These are phyloP conservation scores for Tetraneura akinire DNA, from an alignment of 1,140 invertebrate genomes.

Conservation along the genomic window DNA sequence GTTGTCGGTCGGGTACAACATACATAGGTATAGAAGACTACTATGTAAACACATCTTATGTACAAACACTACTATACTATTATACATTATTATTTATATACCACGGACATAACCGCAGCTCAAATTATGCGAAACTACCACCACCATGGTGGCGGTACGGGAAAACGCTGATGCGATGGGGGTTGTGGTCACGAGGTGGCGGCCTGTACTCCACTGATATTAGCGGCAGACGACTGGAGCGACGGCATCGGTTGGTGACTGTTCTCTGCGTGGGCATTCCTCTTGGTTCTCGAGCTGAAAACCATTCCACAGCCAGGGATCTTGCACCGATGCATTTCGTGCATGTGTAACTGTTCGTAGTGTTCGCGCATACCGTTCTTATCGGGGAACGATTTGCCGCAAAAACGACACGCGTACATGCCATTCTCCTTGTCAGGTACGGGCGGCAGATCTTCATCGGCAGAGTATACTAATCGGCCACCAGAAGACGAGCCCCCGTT, in stretches of 20 bases:
- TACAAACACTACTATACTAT: background rate
- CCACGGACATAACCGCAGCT: background rate
- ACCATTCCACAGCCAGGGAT: constrained; percentile 79
- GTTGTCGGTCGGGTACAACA: background rate
- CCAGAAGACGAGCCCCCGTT: background rate
- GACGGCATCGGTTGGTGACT: constrained; percentile 55
- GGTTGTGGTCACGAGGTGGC: constrained; percentile 60
- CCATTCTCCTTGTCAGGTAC: constrained; percentile 64
- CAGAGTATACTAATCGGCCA: constrained; percentile 59
- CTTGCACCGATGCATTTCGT: constrained; percentile 78
- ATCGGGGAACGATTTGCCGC: constrained; percentile 66
- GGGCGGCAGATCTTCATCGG: constrained; percentile 64
- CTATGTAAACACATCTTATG: background rate
- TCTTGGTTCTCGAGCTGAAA: constrained; percentile 74
- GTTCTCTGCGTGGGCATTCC: constrained; percentile 71
- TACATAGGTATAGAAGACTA: background rate
- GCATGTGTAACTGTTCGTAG: constrained; percentile 68
- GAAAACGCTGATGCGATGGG: constrained; percentile 54
- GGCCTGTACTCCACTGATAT: constrained; percentile 59
- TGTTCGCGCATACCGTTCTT: constrained; percentile 68
- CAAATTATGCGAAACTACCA: background rate
- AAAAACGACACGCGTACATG: constrained; percentile 68
- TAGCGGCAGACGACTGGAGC: constrained; percentile 53
- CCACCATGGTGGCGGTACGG: constrained; percentile 56
- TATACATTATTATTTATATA: background rate